Evolutionary conservation across 2,888 invertebrate species (phyloP), one percentile per base, ranked within the genome.

Genomic region (Chamaedrilus cognettii): DNA sequence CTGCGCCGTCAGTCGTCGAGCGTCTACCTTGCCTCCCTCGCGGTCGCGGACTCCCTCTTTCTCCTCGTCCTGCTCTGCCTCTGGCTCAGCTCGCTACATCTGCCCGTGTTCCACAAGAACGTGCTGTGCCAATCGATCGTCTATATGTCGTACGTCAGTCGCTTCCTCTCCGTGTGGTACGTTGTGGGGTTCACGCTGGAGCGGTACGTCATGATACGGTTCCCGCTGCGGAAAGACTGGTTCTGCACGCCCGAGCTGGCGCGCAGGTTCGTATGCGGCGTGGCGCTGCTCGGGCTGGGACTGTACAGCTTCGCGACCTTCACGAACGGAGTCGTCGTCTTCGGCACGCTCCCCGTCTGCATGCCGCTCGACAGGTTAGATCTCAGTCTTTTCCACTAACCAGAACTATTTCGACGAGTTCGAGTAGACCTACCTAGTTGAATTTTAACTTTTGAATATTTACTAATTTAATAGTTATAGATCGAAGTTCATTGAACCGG

Each of bases 221-320:
- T 70, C 50, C 72, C 72, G 0, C 60, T 72, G 15, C n/a, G 55
- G 28, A 59, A 70, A 1, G 65, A 66, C 33, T 56, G 62, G 15
- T 35, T 79, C 69, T 80, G 80, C 69, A 80, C 80, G 2, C 75
- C 77, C 31, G 77, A 77, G 65, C 70, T 79, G 26, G 80, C 80
- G 4, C 78, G 78, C 70, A 73, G 77, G 60, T 78, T 80, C 11
- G 76, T 79, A n/a, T 72, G 77, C 7, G 66, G 68, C 19, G 58
- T 80, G 32, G 77, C 76, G 0, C 66, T 77, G 7, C 64, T 78
- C 26, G 73, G 77, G 2, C 67, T 77, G 4, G 74, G 77, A 30
- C 70, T 75, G 66, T 80, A 79, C 71, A 75, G 77, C 30, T 79
- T 79, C 67, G 73, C 76, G 11, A 75, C 77, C 34, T 80, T 67